Evolutionary conservation across 2,888 invertebrate genomes (phyloP).

Genomic region (Spatulosminthurus flaviceps): DNA sequence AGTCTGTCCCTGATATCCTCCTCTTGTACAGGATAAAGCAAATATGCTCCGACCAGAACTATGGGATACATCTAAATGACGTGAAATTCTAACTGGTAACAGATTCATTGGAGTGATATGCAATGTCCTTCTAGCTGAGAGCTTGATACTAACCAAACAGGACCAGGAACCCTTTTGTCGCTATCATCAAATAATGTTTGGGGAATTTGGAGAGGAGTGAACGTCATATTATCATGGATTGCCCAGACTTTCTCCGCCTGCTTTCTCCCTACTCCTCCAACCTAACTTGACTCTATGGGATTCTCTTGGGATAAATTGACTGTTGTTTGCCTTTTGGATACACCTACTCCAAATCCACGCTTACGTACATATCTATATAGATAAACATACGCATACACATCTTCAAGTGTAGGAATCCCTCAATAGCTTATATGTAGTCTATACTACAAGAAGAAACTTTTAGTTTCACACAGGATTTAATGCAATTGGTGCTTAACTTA

Average conservation of each 20-base stretch:
- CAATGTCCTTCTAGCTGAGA: background rate
- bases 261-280: background rate
- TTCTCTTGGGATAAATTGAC: slow-evolving; percentile 9
- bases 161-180: slow-evolving; percentile 13
- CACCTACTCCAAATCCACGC: too few species aligned
- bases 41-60: background rate
- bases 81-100: slow-evolving; percentile 4
- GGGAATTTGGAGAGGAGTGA: slow-evolving; percentile 4
- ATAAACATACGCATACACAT: too few species aligned
- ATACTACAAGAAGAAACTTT: background rate
- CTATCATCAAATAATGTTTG: slow-evolving; percentile 18
- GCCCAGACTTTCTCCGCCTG: background rate
- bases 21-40: background rate
- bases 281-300: slow-evolving; percentile 10
- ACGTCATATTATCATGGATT: slow-evolving; percentile 6
- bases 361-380: too few species aligned
- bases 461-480: slow-evolving; percentile 19
- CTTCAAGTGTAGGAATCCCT: too few species aligned
- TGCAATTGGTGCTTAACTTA: slow-evolving; percentile 20
- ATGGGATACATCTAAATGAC: background rate
- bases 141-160: background rate
- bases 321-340: slow-evolving; percentile 3
- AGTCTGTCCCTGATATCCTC: background rate
- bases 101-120: slow-evolving; percentile 14
- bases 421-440: too few species aligned